Conservation (phyloP, 2,113 vertebrate genomes). For the Lophotis ruficrista region DNA sequence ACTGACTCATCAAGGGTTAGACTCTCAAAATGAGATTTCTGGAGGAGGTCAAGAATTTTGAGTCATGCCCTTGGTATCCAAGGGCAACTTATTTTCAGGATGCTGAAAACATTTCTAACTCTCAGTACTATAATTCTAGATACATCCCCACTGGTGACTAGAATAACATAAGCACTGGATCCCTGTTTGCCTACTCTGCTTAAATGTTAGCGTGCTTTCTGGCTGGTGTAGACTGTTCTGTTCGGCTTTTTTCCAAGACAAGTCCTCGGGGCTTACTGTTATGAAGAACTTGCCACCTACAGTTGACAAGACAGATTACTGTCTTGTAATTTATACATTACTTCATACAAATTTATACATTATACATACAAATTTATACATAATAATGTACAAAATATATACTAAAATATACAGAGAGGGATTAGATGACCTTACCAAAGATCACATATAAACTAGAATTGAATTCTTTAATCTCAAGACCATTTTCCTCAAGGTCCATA, state of each 20-base stretch:
- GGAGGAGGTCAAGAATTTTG: neutral
- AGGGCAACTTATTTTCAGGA: neutral
- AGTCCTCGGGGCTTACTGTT: neutral
- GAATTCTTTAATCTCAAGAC: neutral
- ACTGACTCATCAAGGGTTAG: neutral
- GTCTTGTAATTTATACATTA: too few species aligned
- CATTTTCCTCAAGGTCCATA: neutral
- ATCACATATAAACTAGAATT: neutral
- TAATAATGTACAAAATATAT: neutral
- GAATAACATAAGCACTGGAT: neutral
- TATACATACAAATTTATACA: neutral
- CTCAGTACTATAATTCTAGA: neutral
- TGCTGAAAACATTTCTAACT: neutral
- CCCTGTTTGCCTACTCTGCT: neutral
- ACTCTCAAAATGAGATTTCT: neutral
- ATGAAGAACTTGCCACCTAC: neutral
- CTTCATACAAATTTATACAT: neutral
- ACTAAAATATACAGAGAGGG: neutral
- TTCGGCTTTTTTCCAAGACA: neutral
- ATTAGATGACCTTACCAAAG: neutral
- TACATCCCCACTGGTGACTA: neutral
- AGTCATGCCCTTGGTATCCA: accelerated
- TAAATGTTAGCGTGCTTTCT: neutral
- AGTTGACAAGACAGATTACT: neutral
- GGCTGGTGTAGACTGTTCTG: neutral